Evolutionary conservation across 2,113 vertebrate species (phyloP).

Genomic region (Cyanoderma ruficeps): DNA sequence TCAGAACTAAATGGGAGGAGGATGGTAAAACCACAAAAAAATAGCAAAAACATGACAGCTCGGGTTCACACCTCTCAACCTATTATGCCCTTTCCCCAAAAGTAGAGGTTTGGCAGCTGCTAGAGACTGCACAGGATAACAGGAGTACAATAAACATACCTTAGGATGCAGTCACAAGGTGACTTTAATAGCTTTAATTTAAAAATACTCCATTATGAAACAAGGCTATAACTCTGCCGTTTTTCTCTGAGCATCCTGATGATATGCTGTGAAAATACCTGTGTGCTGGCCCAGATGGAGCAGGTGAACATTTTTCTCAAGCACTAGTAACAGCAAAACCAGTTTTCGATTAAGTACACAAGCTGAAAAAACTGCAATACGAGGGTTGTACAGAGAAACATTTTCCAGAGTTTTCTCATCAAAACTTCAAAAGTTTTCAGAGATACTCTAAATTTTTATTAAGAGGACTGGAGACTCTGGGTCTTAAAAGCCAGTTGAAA

Average conservation of each 20-base stretch:
- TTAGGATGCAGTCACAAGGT: background rate
- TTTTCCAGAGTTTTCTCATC: background rate
- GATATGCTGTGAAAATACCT: background rate
- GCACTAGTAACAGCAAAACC: background rate
- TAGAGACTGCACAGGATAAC: background rate
- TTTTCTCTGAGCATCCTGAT: background rate
- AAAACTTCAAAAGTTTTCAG: background rate
- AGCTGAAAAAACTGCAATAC: background rate
- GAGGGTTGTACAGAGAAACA: background rate
- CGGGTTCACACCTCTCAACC: accelerated
- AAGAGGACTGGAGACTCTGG: background rate
- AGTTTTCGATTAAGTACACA: background rate
- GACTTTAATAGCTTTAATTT: background rate
- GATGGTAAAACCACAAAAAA: background rate
- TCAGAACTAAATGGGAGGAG: background rate
- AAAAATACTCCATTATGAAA: background rate
- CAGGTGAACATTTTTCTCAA: background rate
- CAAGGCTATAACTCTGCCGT: background rate
- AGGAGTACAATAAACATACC: background rate
- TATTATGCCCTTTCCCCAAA: background rate
- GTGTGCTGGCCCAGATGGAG: background rate
- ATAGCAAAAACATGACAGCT: background rate
- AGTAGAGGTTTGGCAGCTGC: background rate
- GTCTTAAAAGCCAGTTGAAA: background rate
- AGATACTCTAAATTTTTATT: background rate